These are phyloP conservation scores for Campoletis sonorensis DNA, from an alignment of 1,140 invertebrate species.

Conservation along the genomic window DNA sequence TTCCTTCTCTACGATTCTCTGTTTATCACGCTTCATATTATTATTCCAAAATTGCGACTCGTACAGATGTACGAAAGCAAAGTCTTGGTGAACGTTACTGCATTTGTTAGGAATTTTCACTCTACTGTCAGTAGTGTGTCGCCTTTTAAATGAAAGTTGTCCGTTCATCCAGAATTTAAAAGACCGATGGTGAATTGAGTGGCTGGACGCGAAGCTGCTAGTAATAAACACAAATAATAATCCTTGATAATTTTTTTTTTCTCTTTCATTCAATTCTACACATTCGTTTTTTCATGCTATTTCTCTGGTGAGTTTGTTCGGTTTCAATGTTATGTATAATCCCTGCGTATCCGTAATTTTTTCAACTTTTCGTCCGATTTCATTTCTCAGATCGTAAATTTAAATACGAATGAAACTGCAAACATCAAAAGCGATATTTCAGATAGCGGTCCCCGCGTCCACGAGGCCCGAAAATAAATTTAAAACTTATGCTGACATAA, in stretches of 20 bases:
- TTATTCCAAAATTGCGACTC: neutral
- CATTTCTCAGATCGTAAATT: neutral
- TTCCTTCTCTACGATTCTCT: neutral
- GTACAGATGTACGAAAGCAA: neutral
- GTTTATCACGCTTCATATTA: conserved; percentile 14
- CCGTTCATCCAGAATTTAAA: neutral
- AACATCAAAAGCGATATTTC: conserved; percentile 26
- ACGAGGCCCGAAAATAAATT: conserved; percentile 12
- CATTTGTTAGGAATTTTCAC: neutral
- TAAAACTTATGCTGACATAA: neutral
- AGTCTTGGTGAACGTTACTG: neutral
- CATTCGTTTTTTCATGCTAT: neutral
- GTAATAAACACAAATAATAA: neutral
- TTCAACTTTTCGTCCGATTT: neutral
- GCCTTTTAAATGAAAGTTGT: neutral
- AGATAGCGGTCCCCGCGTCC: neutral
- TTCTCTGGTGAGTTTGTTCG: neutral
- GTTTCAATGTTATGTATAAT: neutral
- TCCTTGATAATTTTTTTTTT: neutral
- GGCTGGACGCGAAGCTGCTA: neutral
- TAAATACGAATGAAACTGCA: neutral
- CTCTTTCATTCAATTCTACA: neutral
- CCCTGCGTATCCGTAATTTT: neutral
- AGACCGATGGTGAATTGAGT: neutral
- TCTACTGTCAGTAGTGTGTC: neutral